Percentiles rank a stretch among this genome's conserved stretches.
phyloP scores from a whole-genome alignment of 2,113 vertebrate genomes.

The Lasiurus cinereus region DNA sequence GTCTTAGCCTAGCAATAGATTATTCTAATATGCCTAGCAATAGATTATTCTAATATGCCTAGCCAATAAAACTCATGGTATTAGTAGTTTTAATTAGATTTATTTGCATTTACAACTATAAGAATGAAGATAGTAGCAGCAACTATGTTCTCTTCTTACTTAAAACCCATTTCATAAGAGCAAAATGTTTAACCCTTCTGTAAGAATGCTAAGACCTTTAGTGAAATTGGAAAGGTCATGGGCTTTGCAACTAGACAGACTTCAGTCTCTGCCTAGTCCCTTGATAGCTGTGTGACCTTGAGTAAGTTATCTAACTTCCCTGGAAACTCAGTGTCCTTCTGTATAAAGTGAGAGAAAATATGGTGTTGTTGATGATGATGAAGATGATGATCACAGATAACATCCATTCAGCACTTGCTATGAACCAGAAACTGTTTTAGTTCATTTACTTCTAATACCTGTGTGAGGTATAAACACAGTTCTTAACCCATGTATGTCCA shows the following conservation, averaged over 20 bases:
- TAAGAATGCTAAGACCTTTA: not conserved
- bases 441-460: not conserved
- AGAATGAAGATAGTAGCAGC: constrained; percentile 13
- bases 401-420: not conserved
- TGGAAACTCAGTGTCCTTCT: not conserved
- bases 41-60: constrained; percentile 57
- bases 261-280: not conserved
- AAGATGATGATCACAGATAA: no score
- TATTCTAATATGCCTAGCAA: constrained; percentile 5
- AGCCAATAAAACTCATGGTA: constrained; percentile 26
- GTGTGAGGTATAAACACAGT: not conserved
- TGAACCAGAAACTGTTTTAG: not conserved
- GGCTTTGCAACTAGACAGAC: not conserved
- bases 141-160: not conserved
- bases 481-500: not conserved
- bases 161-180: constrained; percentile 2
- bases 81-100: constrained; percentile 45
- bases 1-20: constrained; percentile 39
- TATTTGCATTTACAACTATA: constrained; percentile 39
- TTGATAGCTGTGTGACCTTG: not conserved
- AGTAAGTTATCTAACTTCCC: not conserved
- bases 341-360: not conserved
- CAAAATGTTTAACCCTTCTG: not conserved
- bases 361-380: not conserved
- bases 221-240: not conserved